Base-by-base conservation (phyloP, 2,888 invertebrate species). In the Heteropelma amictum region DNA sequence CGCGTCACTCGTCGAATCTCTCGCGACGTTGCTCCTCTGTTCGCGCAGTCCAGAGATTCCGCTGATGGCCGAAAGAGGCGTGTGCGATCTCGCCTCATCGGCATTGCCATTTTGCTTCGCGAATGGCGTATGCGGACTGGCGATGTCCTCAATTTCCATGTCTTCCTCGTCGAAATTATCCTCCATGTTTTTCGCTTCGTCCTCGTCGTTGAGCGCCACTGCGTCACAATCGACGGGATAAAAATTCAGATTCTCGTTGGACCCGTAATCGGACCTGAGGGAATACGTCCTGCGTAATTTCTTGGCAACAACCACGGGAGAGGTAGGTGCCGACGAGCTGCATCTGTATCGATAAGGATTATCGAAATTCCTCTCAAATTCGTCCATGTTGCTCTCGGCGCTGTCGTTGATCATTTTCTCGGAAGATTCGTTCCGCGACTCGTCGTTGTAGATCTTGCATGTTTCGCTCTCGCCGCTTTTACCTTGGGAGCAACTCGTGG, bases 1-100 rank as follows among this genome's bases (percentile, higher is more conserved):
- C 1, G 87, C 86, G 5, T 78, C 75, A 1, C 86, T 85, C 1
- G 87, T 87, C 53, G 89, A 88, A 2, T 90, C 89, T 82, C 91
- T 91, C 79, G 89, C 89, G 79, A 89, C 89, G 19, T 90, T 83
- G 72, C 89, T 88, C 1, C 82, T 83, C 17, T 84, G 77, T 2
- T 84, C 84, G 67, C 84, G 84, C 12, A 87, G 69, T 17, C 82
- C 82, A 45, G 87, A 87, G 21, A 85, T 84, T 23, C 86, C 84
- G 53, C 86, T 86, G 6, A 84, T 79, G 4, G 77, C 79, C n/a
- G 87, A 87, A 26, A 85, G 64, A 1, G 87, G 83, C 1, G 87
- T 86, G 30, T 83, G 85, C 0, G 86, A 85, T 40, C 83, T 79
- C 33, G 76, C 69, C 30, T 75, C 71, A 21, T 85, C 84, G 6